Percentiles rank a stretch among this genome's conserved stretches.
Conservation (phyloP, 2,113 vertebrate species). For the Cololabis saira region DNA sequence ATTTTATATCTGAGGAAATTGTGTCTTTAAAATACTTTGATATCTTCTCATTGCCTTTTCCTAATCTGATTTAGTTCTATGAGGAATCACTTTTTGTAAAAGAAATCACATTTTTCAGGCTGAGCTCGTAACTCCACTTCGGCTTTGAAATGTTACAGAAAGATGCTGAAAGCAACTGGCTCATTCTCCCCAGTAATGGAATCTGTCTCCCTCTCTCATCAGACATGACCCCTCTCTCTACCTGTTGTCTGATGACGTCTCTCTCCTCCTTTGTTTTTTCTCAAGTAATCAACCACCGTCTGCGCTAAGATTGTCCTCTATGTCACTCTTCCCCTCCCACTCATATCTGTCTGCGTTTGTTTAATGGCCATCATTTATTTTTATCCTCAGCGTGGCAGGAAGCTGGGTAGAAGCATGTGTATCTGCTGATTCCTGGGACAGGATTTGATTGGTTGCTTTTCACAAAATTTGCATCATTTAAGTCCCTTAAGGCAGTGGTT, state of each 20-base stretch:
- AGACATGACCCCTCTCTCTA: constrained; percentile 48
- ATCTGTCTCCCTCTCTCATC: constrained; percentile 47
- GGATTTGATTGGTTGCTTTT: too few species aligned
- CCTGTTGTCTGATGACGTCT: constrained; percentile 49
- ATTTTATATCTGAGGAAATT: too few species aligned
- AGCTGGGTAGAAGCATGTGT: too few species aligned
- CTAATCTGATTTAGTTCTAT: constrained; percentile 58
- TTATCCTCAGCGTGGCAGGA: too few species aligned
- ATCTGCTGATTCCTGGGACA: too few species aligned
- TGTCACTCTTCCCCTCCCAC: constrained; percentile 51
- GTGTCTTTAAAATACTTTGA: too few species aligned
- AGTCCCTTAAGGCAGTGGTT: too few species aligned
- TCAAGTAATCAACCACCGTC: constrained; percentile 65
- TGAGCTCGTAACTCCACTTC: constrained; percentile 58
- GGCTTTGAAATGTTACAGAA: constrained; percentile 53
- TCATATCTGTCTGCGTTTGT: constrained; percentile 35
- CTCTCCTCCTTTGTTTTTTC: constrained; percentile 48
- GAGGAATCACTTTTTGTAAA: constrained; percentile 41
- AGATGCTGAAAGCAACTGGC: constrained; percentile 56
- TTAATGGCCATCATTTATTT: too few species aligned
- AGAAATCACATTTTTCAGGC: constrained; percentile 8
- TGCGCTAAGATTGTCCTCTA: constrained; percentile 64
- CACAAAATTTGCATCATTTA: too few species aligned
- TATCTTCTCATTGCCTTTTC: background rate
- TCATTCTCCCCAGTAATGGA: constrained; percentile 59